Conservation (phyloP, 2,888 invertebrate species). For the Tiphia femorata region DNA sequence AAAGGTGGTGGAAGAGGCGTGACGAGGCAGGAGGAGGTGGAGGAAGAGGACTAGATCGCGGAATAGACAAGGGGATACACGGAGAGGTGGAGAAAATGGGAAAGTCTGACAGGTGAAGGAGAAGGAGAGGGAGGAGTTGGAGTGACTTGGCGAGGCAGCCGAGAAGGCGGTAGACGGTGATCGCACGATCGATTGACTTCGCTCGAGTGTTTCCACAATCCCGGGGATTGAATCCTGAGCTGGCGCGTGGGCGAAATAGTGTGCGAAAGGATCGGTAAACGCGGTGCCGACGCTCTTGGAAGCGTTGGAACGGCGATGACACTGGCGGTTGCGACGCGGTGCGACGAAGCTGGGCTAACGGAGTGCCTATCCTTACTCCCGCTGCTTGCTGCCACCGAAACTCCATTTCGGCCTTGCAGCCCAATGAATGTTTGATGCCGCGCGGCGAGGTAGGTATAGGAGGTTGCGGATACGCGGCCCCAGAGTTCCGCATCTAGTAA, state of each 20-base stretch:
- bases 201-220: background rate
- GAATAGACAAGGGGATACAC: too few species aligned
- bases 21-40: background rate
- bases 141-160: background rate
- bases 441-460: conserved; percentile 17
- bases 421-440: conserved; percentile 54
- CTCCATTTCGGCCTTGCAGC: conserved; percentile 33
- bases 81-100: too few species aligned
- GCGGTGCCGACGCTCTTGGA: too few species aligned
- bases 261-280: conserved; percentile 38
- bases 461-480: conserved; percentile 20
- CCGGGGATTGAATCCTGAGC: conserved; percentile 19
- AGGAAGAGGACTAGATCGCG: background rate
- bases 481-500: background rate
- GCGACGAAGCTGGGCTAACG: background rate
- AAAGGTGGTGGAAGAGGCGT: background rate
- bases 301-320: too few species aligned
- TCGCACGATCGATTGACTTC: conserved; percentile 1
- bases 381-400: conserved; percentile 12
- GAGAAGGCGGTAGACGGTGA: background rate
- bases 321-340: too few species aligned
- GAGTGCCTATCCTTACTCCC: too few species aligned
- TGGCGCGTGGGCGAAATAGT: conserved; percentile 31
- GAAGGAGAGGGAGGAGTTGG: too few species aligned
- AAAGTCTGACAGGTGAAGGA: background rate